Evolutionary conservation across 1,140 invertebrate genomes (phyloP).

Genomic region (Drosophila rufa): DNA sequence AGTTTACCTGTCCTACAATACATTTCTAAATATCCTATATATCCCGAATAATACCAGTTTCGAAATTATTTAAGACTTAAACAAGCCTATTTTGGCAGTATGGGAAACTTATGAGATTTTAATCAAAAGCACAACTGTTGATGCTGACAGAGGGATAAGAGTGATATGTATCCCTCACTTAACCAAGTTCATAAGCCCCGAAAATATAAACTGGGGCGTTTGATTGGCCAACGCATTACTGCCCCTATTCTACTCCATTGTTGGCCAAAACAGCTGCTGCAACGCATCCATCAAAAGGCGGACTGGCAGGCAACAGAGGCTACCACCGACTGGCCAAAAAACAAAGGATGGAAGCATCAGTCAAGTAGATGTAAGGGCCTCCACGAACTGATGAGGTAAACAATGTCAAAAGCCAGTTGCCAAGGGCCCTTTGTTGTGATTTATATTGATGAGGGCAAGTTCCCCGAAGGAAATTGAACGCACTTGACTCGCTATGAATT

Average conservation of each 20-base stretch:
- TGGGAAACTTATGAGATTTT: not conserved
- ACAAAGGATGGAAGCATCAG: slow-evolving; percentile 51
- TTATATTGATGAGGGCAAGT: slow-evolving; percentile 69
- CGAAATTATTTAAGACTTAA: not conserved
- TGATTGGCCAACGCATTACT: slow-evolving; percentile 18
- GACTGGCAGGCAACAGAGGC: slow-evolving; percentile 16
- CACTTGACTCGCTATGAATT: slow-evolving; percentile 43
- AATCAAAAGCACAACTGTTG: not conserved
- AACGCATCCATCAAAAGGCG: slow-evolving; percentile 69
- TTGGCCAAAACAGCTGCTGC: slow-evolving; percentile 46
- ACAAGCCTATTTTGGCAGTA: not conserved
- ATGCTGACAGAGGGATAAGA: not conserved
- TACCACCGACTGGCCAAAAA: slow-evolving; percentile 18
- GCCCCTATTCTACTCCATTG: slow-evolving; percentile 30
- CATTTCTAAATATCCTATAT: not conserved
- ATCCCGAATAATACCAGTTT: not conserved
- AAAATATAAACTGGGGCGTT: slow-evolving; percentile 37
- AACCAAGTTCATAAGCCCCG: not conserved
- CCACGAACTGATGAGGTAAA: slow-evolving; percentile 59
- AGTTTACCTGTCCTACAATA: too few relatives aligned
- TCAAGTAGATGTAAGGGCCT: slow-evolving; percentile 38
- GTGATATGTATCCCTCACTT: not conserved
- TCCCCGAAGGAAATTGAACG: slow-evolving; percentile 42
- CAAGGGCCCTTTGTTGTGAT: slow-evolving; percentile 70
- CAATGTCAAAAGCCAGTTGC: slow-evolving; percentile 67